Conservation (phyloP, 2,888 invertebrate species). For the Lasius fuliginosus region DNA sequence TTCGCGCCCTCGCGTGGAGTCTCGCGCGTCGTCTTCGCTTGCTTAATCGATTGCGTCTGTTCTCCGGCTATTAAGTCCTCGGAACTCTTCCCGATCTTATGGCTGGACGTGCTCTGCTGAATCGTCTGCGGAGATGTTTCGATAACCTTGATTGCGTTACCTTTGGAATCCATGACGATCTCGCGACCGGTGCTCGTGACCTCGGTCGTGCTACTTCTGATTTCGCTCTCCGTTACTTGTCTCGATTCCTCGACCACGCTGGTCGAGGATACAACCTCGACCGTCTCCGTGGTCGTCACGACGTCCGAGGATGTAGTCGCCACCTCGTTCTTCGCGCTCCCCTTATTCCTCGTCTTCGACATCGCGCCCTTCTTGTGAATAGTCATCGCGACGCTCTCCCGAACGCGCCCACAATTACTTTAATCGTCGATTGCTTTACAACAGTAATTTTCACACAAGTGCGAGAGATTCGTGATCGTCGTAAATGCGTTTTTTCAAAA, state of each 20-base stretch:
- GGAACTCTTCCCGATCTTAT: constrained; percentile 71
- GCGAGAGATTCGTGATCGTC: background rate
- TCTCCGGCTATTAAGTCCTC: constrained; percentile 78
- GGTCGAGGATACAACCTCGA: constrained; percentile 77
- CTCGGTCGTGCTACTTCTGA: constrained; percentile 79
- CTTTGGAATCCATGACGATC: constrained; percentile 81
- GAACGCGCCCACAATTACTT: background rate
- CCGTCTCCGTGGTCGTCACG: constrained; percentile 63
- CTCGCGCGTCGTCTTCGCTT: constrained; percentile 43
- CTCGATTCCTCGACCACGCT: constrained; percentile 80
- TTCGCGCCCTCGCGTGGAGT: constrained; percentile 21
- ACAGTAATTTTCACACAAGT: constrained; percentile 35
- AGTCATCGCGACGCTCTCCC: constrained; percentile 66
- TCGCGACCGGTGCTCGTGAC: constrained; percentile 80
- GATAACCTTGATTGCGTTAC: constrained; percentile 80
- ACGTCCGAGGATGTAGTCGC: constrained; percentile 67
- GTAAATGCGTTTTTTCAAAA: constrained; percentile 3
- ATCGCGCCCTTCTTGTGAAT: constrained; percentile 70
- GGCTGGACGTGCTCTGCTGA: constrained; percentile 60
- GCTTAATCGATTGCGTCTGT: constrained; percentile 69
- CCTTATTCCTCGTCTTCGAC: constrained; percentile 66
- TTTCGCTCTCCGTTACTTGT: constrained; percentile 76
- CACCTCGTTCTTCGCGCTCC: constrained; percentile 57
- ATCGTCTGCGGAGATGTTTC: constrained; percentile 74
- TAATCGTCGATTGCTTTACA: background rate